Evolutionary conservation across 2,113 vertebrate genomes (phyloP).

Genomic region (Gracilinanus agilis): DNA sequence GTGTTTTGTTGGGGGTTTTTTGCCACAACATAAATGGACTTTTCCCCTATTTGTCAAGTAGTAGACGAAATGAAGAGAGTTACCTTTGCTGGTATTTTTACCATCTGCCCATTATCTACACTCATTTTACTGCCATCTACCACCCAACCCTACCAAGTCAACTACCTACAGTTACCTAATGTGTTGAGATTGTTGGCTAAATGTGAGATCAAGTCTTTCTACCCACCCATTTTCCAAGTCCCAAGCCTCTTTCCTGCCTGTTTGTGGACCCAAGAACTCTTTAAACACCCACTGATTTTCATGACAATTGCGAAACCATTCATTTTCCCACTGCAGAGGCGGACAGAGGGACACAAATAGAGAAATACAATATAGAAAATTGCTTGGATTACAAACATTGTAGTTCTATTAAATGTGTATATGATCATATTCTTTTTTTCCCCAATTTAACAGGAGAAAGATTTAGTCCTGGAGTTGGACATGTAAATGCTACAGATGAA

Average conservation of each 20-base stretch:
- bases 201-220: not conserved
- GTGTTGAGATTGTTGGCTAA: not conserved
- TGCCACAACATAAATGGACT: not conserved
- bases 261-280: not conserved
- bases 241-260: not conserved
- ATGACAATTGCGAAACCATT: not conserved
- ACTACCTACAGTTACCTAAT: not conserved
- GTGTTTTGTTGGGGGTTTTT: not conserved
- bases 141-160: not conserved
- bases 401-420: conserved; percentile 33
- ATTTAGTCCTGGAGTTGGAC: conserved; percentile 92
- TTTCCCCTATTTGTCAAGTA: conserved; percentile 17
- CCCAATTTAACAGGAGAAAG: conserved; percentile 90
- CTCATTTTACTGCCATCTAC: not conserved
- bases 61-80: not conserved
- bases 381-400: not conserved
- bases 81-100: not conserved
- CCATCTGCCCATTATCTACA: not conserved
- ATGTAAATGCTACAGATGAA: conserved; percentile 92
- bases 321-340: not conserved
- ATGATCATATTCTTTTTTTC: conserved; percentile 8
- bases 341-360: not conserved
- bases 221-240: not conserved
- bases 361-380: not conserved
- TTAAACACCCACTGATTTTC: not conserved